These are phyloP conservation scores for Grus americana DNA, from an alignment of 2,113 vertebrate species.

Conservation along the genomic window DNA sequence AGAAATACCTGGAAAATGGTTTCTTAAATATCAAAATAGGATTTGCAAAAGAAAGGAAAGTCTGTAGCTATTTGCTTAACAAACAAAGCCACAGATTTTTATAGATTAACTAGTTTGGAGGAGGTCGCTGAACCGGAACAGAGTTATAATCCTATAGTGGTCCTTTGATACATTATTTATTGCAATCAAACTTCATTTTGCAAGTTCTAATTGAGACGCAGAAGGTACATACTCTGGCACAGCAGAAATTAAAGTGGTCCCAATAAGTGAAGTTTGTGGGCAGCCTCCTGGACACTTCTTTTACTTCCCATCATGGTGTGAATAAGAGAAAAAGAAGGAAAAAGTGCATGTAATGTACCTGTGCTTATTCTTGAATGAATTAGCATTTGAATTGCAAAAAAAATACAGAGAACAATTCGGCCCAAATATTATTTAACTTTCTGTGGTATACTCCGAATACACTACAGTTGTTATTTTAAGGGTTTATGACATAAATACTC, in stretches of 20 bases:
- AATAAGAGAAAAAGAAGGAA: neutral
- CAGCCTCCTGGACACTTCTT: neutral
- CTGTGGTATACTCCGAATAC: neutral
- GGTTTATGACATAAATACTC: neutral
- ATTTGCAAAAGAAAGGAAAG: neutral
- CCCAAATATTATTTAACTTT: neutral
- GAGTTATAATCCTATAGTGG: neutral
- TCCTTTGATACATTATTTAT: neutral
- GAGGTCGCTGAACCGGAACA: neutral
- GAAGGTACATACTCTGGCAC: neutral
- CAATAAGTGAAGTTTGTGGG: accelerated
- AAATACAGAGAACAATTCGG: neutral
- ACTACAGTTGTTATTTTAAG: neutral
- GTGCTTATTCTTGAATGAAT: neutral
- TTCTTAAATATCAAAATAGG: neutral
- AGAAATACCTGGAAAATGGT: neutral
- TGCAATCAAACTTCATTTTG: neutral
- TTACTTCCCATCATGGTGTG: neutral
- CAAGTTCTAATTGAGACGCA: neutral
- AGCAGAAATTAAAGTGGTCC: neutral
- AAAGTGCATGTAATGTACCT: neutral
- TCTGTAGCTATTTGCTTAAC: neutral
- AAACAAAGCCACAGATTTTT: neutral
- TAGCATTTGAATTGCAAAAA: neutral
- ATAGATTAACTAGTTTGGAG: neutral